Base-by-base conservation (phyloP, 2,888 invertebrate genomes). In the Meloe dianella region DNA sequence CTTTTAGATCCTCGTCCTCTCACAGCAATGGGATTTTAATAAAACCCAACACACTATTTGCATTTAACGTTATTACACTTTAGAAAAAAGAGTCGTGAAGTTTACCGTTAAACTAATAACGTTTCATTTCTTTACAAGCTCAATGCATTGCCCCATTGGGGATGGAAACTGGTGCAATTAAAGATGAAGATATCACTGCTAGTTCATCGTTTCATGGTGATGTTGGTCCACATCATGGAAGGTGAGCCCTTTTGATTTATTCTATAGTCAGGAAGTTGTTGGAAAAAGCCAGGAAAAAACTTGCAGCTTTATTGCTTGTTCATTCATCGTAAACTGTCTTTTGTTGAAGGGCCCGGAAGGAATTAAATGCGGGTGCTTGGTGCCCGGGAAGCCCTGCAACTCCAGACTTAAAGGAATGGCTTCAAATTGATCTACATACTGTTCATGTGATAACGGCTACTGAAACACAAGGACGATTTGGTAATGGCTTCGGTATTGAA, bases 291-390 rank as follows among this genome's bases (percentile, higher is more conserved):
- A 27, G 27, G 27, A 2, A 35, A 9, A 9, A 47, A 9, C 47
- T 9, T 20, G 4, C 1, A 10, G 1, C 2, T 47, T 47, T 47
- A 47, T 47, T 47, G 20, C 47, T 47, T 47, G 8, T 47, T 14
- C 5, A 14, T 14, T 35, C 35, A 35, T 4, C 3, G 14, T 14
- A 35, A 35, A 14, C 4, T 20, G 22, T 47, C 17, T 62, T 56
- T 60, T 71, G 68, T 84, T 85, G 30, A 88, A 96, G 96, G 82
- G 86, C 96, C 74, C 90, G 92, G 73, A 90, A 90, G 76, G 96
- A 96, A 80, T 87, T 88, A 73, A 89, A 91, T 78, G 94, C 95
- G 14, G 96, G 96, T 57, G 96, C 96, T 0, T 97, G 96, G 97
- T 97, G 97, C 85, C 96, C 97, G 12, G 90, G 90, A 83, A 87